Evolutionary conservation across 2,797 vertebrate genomes (phyloP), one percentile per base, ranked within the genome.

Genomic region (Falco concolor): DNA sequence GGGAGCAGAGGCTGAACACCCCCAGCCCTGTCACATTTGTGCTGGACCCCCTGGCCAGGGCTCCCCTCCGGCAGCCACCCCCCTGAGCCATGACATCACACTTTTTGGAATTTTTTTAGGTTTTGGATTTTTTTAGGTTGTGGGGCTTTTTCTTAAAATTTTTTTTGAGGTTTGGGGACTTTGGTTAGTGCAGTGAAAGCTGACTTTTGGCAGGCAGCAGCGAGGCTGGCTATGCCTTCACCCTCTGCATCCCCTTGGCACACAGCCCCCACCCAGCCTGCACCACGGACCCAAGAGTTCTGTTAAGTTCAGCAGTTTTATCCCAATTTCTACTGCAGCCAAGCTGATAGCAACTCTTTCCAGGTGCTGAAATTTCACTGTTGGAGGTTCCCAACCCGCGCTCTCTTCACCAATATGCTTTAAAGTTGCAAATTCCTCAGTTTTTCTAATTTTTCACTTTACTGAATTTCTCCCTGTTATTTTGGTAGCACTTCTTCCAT

Each of bases 401-500:
- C 27, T 25, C 90, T 96, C 98, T 86, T 80, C 8, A 34, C 45
- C 84, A 61, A 45, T 15, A 50, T 49, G 50, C 82, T 36, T 63
- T 24, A 27, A 27, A 47, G 47, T 27, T 11, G 3, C 8, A 1
- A 52, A 42, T 25, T 54, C 10, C 44, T 25, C 21, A 12, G 24
- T 11, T 79, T 56, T 28, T 38, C n/a, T 7, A 10, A 4, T 9
- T 12, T 27, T 56, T 60, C 28, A 45, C 47, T 59, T 27, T 36
- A 28, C 15, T 28, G 9, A 67, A 21, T 54, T 56, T 28, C 73
- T 42, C 63, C 68, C 98, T 98, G 97, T 98, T 98, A 90, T 97
- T 96, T 18, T 95, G 98, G 67, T 98, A 98, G 81, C 97, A 96
- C 67, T 98, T 98, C 16, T 97, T 98, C 95, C 98, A 98, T 59